phyloP scores from a whole-genome alignment of 2,113 vertebrate species.

The Antennarius striatus region DNA sequence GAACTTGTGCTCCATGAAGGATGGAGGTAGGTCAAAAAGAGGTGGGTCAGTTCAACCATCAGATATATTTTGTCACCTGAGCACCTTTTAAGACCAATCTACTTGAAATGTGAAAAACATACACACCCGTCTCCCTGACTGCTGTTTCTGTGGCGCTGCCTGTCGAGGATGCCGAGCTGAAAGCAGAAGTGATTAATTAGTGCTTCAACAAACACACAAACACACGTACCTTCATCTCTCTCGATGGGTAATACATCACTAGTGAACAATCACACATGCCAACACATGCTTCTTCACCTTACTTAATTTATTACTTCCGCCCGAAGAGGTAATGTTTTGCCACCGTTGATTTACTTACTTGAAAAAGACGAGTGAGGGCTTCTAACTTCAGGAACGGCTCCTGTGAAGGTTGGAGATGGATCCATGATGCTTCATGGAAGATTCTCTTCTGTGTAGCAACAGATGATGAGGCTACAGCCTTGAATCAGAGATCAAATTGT shows the following conservation, averaged over 20 bases:
- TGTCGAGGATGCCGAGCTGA: conserved; percentile 57
- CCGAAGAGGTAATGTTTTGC: no score
- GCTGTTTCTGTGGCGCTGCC: conserved; percentile 67
- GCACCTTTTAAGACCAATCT: conserved; percentile 12
- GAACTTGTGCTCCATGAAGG: not conserved
- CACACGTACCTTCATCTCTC: conserved; percentile 4
- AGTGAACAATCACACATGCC: not conserved
- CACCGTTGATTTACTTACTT: no score
- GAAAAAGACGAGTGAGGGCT: no score
- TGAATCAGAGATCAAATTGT: no score
- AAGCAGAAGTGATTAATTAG: conserved; percentile 79
- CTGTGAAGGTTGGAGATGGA: no score
- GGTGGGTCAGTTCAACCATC: not conserved
- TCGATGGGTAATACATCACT: not conserved
- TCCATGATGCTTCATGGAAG: no score
- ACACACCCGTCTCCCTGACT: conserved; percentile 56
- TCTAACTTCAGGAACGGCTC: no score
- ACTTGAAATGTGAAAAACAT: conserved; percentile 15
- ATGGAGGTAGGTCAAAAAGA: conserved; percentile 22
- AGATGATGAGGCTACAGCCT: no score
- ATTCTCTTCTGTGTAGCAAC: no score
- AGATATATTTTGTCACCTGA: conserved; percentile 23
- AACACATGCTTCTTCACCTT: conserved; percentile 11
- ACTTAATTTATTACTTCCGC: not conserved
- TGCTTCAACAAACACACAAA: conserved; percentile 33